A percentile compares a stretch with the other conserved stretches of the same genome.
Conservation (phyloP, 2,797 vertebrate species). For the Urophycis tenuis region DNA sequence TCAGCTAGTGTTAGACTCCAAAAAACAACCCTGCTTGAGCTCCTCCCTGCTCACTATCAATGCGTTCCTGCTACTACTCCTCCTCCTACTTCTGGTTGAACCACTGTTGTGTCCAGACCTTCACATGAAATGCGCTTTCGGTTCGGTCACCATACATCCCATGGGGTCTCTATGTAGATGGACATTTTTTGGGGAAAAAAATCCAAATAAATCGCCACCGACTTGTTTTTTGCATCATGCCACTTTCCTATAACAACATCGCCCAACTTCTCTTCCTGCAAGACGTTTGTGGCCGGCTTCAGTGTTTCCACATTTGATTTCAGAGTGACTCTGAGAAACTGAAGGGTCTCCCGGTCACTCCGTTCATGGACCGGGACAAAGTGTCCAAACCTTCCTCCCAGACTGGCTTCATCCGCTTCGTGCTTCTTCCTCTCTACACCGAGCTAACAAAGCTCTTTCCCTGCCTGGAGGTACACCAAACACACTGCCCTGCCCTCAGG, state of each 20-base stretch:
- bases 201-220: no score
- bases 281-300: background rate
- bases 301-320: background rate
- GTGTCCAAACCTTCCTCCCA: slow-evolving; percentile 89
- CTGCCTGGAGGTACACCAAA: slow-evolving; percentile 46
- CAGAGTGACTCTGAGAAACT: slow-evolving; percentile 88
- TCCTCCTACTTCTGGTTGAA: no score
- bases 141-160: no score
- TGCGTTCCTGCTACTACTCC: no score
- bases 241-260: background rate
- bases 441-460: slow-evolving; percentile 57
- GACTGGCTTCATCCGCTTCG: slow-evolving; percentile 76
- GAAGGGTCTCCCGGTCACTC: slow-evolving; percentile 85
- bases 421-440: slow-evolving; percentile 64
- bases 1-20: background rate
- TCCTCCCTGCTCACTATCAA: background rate
- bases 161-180: no score
- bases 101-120: background rate
- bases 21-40: background rate
- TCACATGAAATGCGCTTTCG: no score
- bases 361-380: slow-evolving; percentile 92
- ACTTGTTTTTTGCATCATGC: background rate
- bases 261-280: background rate
- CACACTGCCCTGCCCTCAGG: background rate
- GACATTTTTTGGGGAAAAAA: no score